Conservation (phyloP, 1,140 invertebrate genomes). For the Lasioglossum baleicum region DNA sequence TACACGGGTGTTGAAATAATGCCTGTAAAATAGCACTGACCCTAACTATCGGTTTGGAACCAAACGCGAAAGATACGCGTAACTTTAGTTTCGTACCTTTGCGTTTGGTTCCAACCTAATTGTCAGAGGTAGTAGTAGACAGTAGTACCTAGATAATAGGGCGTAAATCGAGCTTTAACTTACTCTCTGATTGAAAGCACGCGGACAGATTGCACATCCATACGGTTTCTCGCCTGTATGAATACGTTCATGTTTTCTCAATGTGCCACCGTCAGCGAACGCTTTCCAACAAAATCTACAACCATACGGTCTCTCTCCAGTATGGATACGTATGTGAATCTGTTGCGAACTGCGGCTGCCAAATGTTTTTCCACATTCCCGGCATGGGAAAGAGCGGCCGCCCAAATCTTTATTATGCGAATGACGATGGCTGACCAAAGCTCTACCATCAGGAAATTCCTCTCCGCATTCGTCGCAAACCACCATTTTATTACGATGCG, state of each 20-base stretch:
- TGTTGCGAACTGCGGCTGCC: conserved; percentile 94
- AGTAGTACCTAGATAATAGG: too few relatives aligned
- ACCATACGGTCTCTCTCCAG: conserved; percentile 91
- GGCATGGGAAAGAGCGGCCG: conserved; percentile 89
- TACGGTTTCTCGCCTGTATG: conserved; percentile 98
- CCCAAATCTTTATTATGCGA: conserved; percentile 82
- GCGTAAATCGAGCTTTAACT: conserved; percentile 37
- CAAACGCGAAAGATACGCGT: too few relatives aligned
- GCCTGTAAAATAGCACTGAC: too few relatives aligned
- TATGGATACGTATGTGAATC: conserved; percentile 94
- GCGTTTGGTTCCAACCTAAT: too few relatives aligned
- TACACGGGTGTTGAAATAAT: background rate
- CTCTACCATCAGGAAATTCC: conserved; percentile 85
- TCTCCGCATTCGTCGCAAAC: conserved; percentile 86
- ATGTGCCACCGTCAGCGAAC: conserved; percentile 98
- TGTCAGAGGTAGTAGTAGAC: too few relatives aligned
- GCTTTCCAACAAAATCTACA: conserved; percentile 99
- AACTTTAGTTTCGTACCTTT: too few relatives aligned
- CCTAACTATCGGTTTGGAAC: too few relatives aligned
- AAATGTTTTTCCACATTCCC: conserved; percentile 91
- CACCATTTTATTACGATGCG: conserved; percentile 86
- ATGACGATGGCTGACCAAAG: conserved; percentile 86
- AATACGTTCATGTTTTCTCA: conserved; percentile 98
- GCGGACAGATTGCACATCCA: conserved; percentile 95
- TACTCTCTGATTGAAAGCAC: conserved; percentile 90